A percentile compares a stretch with the other conserved stretches of the same genome.
Conservation (phyloP, 2,888 invertebrate species). For the Octonoba sinensis region DNA sequence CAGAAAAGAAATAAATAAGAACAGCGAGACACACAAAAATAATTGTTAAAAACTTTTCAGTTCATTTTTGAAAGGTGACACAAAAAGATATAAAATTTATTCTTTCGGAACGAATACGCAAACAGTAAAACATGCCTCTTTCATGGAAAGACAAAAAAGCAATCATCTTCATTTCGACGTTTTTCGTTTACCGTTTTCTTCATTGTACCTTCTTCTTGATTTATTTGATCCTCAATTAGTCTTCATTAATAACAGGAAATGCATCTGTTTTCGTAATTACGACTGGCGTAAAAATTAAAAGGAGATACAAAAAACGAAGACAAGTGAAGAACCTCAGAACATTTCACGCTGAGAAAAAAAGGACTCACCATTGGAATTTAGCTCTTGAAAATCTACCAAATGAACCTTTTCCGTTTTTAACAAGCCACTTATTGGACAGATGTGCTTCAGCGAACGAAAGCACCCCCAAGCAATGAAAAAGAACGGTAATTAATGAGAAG, state of each 20-base stretch:
- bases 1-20: neutral
- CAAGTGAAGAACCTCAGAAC: neutral
- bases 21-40: neutral
- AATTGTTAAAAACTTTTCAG: neutral
- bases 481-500: conserved; percentile 60
- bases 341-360: conserved; percentile 27
- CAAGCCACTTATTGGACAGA: conserved; percentile 62
- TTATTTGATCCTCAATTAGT: conserved; percentile 64
- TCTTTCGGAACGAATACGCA: conserved; percentile 7
- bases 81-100: conserved; percentile 15
- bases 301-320: conserved; percentile 5
- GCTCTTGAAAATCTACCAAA: conserved; percentile 58
- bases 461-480: conserved; percentile 45
- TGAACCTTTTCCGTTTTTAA: conserved; percentile 64
- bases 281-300: conserved; percentile 51
- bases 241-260: conserved; percentile 64
- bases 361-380: conserved; percentile 34
- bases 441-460: conserved; percentile 35
- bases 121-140: conserved; percentile 35
- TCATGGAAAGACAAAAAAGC: conserved; percentile 30
- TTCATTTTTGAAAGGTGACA: neutral
- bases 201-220: conserved; percentile 56
- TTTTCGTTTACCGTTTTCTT: conserved; percentile 37
- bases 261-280: conserved; percentile 64
- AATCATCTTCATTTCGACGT: conserved; percentile 1